A percentile compares a stretch with the other conserved stretches of the same genome.
These are phyloP conservation scores for Anoplophora glabripennis DNA, from an alignment of 1,140 invertebrate genomes.

Conservation along the genomic window DNA sequence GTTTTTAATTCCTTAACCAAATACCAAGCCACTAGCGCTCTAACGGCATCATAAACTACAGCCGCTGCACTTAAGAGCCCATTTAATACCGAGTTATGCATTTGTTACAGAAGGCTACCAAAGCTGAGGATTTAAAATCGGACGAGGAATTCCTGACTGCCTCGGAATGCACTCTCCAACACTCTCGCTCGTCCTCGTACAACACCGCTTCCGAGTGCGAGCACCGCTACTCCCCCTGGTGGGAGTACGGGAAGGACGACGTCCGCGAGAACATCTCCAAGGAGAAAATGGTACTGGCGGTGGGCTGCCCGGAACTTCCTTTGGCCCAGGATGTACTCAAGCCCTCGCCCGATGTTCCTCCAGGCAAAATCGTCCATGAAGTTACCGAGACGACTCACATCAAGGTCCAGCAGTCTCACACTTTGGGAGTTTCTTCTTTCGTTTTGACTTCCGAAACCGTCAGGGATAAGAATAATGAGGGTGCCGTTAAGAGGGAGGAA, in stretches of 20 bases:
- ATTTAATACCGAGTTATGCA: no score
- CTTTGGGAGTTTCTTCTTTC: conserved; percentile 54
- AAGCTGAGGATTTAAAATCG: conserved; percentile 44
- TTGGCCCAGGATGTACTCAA: conserved; percentile 40
- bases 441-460: conserved; percentile 54
- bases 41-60: no score
- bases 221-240: conserved; percentile 53
- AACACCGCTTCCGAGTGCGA: conserved; percentile 66
- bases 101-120: conserved; percentile 25
- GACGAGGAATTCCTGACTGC: conserved; percentile 66
- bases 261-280: conserved; percentile 42
- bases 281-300: conserved; percentile 48
- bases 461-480: conserved; percentile 45
- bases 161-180: conserved; percentile 65
- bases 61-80: no score
- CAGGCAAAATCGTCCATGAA: conserved; percentile 53
- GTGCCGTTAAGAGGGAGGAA: conserved; percentile 29
- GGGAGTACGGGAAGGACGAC: conserved; percentile 49
- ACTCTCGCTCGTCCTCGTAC: conserved; percentile 64
- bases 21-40: no score
- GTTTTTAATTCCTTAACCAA: no score
- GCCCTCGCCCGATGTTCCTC: conserved; percentile 46
- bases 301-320: conserved; percentile 45
- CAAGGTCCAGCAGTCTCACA: conserved; percentile 54
- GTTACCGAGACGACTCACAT: conserved; percentile 58